Percentiles rank a stretch among this genome's conserved stretches.
Conservation (phyloP, 92 coral and sea anemone genomes). For the Epizoanthus fatuus region DNA sequence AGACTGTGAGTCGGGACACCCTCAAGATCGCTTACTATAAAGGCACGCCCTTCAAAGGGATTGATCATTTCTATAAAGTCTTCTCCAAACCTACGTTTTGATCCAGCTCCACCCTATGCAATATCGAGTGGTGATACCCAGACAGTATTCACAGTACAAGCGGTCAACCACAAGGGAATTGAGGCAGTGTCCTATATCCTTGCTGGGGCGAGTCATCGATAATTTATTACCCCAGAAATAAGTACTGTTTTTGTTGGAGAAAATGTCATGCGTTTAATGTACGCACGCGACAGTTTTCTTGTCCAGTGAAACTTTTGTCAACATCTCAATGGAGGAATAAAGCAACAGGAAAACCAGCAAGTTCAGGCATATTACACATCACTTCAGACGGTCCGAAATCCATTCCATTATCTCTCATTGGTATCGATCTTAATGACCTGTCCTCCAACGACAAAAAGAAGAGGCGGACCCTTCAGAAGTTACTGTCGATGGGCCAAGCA, state of each 20-base stretch:
- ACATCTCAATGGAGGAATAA: constrained; percentile 47
- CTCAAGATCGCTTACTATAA: constrained; percentile 45
- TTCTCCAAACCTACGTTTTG: constrained; percentile 1
- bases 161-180: constrained; percentile 42
- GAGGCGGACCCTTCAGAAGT: constrained; percentile 1
- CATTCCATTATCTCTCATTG: constrained; percentile 55
- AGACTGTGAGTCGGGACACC: constrained; percentile 20
- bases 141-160: constrained; percentile 37
- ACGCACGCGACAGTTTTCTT: background rate
- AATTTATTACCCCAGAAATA: constrained; percentile 40
- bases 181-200: constrained; percentile 26
- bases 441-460: background rate
- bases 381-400: background rate
- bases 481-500: background rate
- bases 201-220: constrained; percentile 11
- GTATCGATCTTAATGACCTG: constrained; percentile 17
- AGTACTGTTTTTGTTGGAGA: constrained; percentile 45
- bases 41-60: constrained; percentile 44
- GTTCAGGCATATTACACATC: constrained; percentile 64
- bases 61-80: constrained; percentile 24
- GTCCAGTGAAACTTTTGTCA: constrained; percentile 42
- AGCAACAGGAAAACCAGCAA: constrained; percentile 2
- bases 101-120: constrained; percentile 32
- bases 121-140: constrained; percentile 8
- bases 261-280: constrained; percentile 28